Evolutionary conservation across 2,113 vertebrate species (phyloP).

Genomic region (Corvus moneduloides): DNA sequence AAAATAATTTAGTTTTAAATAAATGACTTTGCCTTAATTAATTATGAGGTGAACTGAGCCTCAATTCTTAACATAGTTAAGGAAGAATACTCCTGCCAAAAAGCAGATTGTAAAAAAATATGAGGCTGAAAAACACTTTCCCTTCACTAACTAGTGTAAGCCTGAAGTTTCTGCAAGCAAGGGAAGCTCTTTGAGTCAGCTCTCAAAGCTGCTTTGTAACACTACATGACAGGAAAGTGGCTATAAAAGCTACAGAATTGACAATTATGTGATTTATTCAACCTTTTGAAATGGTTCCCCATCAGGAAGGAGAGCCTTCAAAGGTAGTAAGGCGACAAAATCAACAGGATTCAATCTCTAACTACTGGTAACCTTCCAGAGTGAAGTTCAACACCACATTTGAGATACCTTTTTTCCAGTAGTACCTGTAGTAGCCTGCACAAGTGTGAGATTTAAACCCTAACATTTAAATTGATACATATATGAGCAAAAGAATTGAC

Average conservation of each 20-base stretch:
- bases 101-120: neutral
- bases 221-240: neutral
- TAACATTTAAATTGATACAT: neutral
- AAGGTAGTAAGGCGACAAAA: neutral
- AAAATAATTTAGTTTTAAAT: constrained; percentile 1
- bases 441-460: neutral
- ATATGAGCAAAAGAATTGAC: neutral
- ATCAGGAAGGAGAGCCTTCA: neutral
- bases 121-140: neutral
- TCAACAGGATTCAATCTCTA: neutral
- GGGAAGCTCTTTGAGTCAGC: neutral
- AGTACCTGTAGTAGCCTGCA: accelerated
- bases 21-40: neutral
- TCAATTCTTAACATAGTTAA: neutral
- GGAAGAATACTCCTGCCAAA: neutral
- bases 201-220: neutral
- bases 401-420: neutral
- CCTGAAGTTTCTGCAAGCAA: neutral
- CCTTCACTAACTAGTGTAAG: neutral
- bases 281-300: neutral
- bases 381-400: neutral
- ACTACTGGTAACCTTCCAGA: neutral
- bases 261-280: neutral
- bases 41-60: neutral
- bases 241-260: neutral